These are phyloP conservation scores for Corydoras sp. DNA, from an alignment of 2,113 vertebrate genomes.

Conservation along the genomic window DNA sequence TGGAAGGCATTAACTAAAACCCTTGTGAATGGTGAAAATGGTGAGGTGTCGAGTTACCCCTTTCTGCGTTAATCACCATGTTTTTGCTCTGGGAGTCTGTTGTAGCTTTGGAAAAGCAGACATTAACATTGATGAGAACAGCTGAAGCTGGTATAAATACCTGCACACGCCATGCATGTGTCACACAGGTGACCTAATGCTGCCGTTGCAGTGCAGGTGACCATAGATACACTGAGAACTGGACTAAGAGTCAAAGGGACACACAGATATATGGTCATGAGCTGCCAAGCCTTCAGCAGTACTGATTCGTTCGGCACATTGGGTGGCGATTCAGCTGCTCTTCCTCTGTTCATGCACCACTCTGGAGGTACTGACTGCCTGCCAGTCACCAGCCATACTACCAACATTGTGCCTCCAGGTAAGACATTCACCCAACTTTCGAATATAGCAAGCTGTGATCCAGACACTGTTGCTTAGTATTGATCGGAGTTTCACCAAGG, in stretches of 20 bases:
- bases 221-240: neutral
- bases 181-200: constrained; percentile 57
- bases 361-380: constrained; percentile 78
- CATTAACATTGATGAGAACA: constrained; percentile 84
- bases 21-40: constrained; percentile 44
- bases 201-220: neutral
- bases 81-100: constrained; percentile 52
- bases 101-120: constrained; percentile 63
- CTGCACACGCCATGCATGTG: constrained; percentile 71
- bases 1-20: constrained; percentile 24
- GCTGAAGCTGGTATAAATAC: constrained; percentile 84
- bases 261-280: constrained; percentile 64
- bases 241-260: neutral
- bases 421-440: constrained; percentile 43
- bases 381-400: constrained; percentile 77
- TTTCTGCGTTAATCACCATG: constrained; percentile 56
- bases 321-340: constrained; percentile 75
- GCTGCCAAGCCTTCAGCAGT: constrained; percentile 81
- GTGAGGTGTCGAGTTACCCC: constrained; percentile 64
- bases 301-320: constrained; percentile 79
- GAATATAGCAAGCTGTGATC: neutral
- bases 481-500: neutral
- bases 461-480: neutral
- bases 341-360: constrained; percentile 94
- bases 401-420: constrained; percentile 93